phyloP scores from a whole-genome alignment of 2,113 vertebrate species.

The Panurus biarmicus region DNA sequence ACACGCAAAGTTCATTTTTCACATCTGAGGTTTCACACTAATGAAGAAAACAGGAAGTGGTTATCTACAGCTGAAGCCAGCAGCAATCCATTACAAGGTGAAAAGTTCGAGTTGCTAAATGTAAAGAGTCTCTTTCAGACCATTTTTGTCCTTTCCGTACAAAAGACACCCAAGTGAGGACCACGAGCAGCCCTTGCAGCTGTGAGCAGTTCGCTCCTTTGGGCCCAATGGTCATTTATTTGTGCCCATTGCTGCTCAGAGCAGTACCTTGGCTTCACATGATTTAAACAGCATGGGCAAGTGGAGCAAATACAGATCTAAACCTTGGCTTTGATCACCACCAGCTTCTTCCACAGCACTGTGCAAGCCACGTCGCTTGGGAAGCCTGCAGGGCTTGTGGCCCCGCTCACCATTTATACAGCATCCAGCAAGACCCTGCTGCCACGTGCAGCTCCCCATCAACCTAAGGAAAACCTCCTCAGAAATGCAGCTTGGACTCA shows the following conservation, averaged over 20 bases:
- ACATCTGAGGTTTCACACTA: background rate
- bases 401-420: background rate
- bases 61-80: background rate
- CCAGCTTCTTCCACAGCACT: background rate
- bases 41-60: constrained; percentile 43
- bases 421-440: background rate
- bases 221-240: background rate
- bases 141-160: rapidly evolving
- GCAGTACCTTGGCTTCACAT: background rate
- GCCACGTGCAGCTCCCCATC: rapidly evolving
- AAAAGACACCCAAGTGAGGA: background rate
- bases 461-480: background rate
- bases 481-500: background rate
- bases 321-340: rapidly evolving
- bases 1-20: background rate
- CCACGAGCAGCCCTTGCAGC: rapidly evolving
- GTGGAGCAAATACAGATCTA: background rate
- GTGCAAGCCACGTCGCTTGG: background rate
- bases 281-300: background rate
- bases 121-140: background rate
- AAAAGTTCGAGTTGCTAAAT: background rate
- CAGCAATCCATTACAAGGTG: background rate
- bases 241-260: background rate
- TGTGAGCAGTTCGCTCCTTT: background rate
- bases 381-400: background rate